These are phyloP conservation scores for Andinoacara biseriatus DNA, from an alignment of 2,113 vertebrate species.

Conservation along the genomic window DNA sequence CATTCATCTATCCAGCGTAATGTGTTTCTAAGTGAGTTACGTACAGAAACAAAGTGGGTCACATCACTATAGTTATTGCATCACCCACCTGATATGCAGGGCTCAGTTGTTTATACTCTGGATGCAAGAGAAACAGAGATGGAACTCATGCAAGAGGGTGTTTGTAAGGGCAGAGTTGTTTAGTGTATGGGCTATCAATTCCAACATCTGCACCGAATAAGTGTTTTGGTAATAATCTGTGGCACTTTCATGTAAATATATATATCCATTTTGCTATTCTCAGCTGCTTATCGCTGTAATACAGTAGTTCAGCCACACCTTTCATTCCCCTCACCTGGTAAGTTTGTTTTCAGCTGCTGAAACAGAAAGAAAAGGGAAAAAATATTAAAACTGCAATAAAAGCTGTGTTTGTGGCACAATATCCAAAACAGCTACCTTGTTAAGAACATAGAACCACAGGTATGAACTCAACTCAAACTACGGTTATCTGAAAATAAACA, in stretches of 20 bases:
- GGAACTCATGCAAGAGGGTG: background rate
- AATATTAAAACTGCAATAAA: background rate
- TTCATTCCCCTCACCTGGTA: background rate
- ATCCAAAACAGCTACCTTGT: background rate
- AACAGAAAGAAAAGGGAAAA: background rate
- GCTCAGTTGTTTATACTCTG: constrained; percentile 46
- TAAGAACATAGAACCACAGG: background rate
- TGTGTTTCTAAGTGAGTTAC: constrained; percentile 69
- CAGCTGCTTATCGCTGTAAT: background rate
- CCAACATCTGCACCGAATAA: background rate
- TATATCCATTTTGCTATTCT: background rate
- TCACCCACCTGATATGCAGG: constrained; percentile 47
- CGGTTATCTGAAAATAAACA: background rate
- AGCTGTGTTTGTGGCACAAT: background rate
- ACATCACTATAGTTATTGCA: constrained; percentile 52
- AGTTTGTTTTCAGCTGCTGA: background rate
- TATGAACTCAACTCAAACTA: background rate
- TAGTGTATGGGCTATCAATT: constrained; percentile 19
- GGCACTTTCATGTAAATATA: constrained; percentile 3
- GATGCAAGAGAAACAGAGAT: background rate
- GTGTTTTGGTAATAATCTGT: background rate
- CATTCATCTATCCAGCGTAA: constrained; percentile 57
- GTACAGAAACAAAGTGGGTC: constrained; percentile 65
- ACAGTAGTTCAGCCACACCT: background rate
- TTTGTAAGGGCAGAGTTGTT: background rate